Base-by-base conservation (phyloP, 2,797 vertebrate genomes). In the Pseudopleuronectes americanus region DNA sequence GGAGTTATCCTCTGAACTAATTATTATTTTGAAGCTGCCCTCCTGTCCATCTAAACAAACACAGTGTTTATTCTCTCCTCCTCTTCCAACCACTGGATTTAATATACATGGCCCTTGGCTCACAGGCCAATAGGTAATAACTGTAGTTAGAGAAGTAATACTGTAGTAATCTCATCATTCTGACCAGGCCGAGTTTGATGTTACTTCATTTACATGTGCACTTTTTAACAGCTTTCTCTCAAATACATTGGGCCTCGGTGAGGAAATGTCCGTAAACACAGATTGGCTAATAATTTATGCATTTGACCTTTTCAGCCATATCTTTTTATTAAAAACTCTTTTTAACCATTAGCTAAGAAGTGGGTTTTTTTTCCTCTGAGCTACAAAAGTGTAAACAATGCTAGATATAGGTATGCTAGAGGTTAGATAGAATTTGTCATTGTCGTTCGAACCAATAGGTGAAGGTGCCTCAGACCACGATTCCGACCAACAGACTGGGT, bases 11-110 rank as follows among this genome's bases (percentile, higher is more conserved):
- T 55, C 23, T 3, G 45, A 76, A 69, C 68, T 86, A 87, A 88
- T 87, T 84, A 86, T 89, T 90, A 87, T 88, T 89, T 84, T 80
- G 73, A 57, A 58, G 71, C 72, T 59, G 48, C 61, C 68, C 64
- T 74, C 21, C 64, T 78, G 85, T 79, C 81, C 76, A 68, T 82
- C 76, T 51, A 79, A 80, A 65, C 68, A 80, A 86, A 83, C 76
- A 63, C 28, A 58, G 64, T 36, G 48, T 81, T 68, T 73, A 75
- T 70, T 76, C 68, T 36, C 73, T 77, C 79, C 68, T 66, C 45
- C 63, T 45, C 47, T 45, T 76, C 33, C 41, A 55, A 54, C 58
- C 68, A 61, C 62, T 68, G 16, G 43, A 52, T 71, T 48, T 19
- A 19, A 9, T 51, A 22, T 17, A 41, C 2, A 48, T 33, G 41